Percentiles rank a stretch among this genome's conserved stretches.
Conservation (phyloP, 2,888 invertebrate genomes). For the Agonopterix alstromeriana region DNA sequence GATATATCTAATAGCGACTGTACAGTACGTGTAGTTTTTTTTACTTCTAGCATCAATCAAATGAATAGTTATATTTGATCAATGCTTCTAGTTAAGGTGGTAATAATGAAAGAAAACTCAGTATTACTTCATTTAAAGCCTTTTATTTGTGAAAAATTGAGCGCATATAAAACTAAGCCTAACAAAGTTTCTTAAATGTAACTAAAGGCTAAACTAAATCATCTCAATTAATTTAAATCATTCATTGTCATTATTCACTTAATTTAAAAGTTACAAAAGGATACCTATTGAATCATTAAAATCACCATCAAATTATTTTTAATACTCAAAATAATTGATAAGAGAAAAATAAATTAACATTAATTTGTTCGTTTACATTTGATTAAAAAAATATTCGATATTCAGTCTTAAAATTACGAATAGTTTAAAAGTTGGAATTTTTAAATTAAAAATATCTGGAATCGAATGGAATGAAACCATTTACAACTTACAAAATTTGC, state of each 20-base stretch:
- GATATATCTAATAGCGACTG: too few relatives aligned
- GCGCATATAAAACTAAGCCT: slow-evolving; percentile 61
- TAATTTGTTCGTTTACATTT: not conserved
- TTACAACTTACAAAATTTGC: not conserved
- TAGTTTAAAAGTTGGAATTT: slow-evolving; percentile 12
- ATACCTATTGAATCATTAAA: slow-evolving; percentile 15
- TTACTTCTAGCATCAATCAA: too few relatives aligned
- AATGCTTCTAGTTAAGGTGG: too few relatives aligned
- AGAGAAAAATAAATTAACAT: slow-evolving; percentile 16
- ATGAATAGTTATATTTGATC: too few relatives aligned
- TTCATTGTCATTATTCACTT: slow-evolving; percentile 21
- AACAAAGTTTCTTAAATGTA: slow-evolving; percentile 32
- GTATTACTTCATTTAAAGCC: slow-evolving; percentile 39
- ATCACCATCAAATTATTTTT: slow-evolving; percentile 7
- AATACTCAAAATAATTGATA: slow-evolving; percentile 18
- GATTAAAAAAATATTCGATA: slow-evolving; percentile 20
- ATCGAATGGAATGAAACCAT: slow-evolving; percentile 14
- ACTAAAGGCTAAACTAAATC: slow-evolving; percentile 29
- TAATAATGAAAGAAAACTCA: too few relatives aligned
- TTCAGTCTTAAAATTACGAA: slow-evolving; percentile 30
- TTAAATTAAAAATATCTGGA: slow-evolving; percentile 10
- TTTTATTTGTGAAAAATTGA: slow-evolving; percentile 73
- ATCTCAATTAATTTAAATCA: slow-evolving; percentile 23
- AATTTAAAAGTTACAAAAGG: slow-evolving; percentile 18
- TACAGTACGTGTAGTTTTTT: too few relatives aligned